phyloP scores from a whole-genome alignment of 2,888 invertebrate species.

The Neoaliturus tenellus region DNA sequence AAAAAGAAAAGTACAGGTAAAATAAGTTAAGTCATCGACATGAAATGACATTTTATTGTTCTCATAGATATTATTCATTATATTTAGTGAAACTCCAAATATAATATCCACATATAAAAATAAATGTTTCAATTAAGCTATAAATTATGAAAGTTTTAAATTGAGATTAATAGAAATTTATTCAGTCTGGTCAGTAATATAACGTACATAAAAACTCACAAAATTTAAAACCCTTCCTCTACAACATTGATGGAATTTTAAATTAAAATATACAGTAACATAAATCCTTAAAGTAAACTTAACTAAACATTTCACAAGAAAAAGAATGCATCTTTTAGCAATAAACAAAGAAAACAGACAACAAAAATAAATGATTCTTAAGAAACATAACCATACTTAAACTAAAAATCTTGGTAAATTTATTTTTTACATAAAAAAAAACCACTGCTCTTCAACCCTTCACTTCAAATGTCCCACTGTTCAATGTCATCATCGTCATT shows the following conservation, averaged over 20 bases:
- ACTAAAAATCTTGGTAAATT: not conserved
- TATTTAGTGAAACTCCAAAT: not conserved
- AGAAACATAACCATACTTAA: not conserved
- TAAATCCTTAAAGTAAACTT: not conserved
- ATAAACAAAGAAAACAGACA: not conserved
- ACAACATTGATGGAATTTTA: not conserved
- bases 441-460: too few species aligned
- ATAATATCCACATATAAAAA: conserved; percentile 3
- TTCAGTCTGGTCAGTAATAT: not conserved
- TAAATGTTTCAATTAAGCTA: not conserved
- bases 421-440: too few species aligned
- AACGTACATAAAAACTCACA: not conserved
- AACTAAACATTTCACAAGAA: not conserved
- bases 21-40: not conserved
- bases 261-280: not conserved
- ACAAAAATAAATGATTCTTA: not conserved
- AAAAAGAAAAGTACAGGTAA: too few species aligned
- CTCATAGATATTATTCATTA: not conserved
- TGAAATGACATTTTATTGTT: conserved; percentile 2
- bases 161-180: not conserved
- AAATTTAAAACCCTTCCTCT: not conserved
- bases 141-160: not conserved
- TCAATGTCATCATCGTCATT: not conserved
- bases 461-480: not conserved
- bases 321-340: not conserved